Evolutionary conservation across 2,797 vertebrate genomes (phyloP).

Genomic region (Mormyrus hasselquistii): DNA sequence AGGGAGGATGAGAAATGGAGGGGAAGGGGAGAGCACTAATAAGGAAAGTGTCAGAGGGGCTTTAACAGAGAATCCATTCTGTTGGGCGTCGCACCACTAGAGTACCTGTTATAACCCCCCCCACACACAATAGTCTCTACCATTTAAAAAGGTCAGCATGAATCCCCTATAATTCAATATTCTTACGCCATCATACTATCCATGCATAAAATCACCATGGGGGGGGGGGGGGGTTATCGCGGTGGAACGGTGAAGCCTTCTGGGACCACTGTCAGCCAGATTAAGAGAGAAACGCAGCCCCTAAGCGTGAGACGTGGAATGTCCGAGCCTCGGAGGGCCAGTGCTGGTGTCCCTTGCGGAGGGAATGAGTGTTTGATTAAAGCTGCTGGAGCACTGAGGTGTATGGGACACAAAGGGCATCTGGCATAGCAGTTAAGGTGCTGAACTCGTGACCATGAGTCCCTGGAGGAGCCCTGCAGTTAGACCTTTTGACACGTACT

Average conservation of each 20-base stretch:
- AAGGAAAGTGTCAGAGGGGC: constrained; percentile 43
- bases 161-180: constrained; percentile 67
- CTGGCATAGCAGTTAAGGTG: neutral
- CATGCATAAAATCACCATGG: constrained; percentile 65
- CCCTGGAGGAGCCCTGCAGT: neutral
- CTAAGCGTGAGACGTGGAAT: neutral
- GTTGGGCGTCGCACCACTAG: constrained; percentile 51
- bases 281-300: neutral
- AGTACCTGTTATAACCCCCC: constrained; percentile 56
- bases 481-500: neutral
- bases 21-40: constrained; percentile 41
- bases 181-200: constrained; percentile 64
- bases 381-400: neutral
- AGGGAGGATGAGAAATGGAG: constrained; percentile 19
- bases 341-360: neutral
- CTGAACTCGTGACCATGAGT: neutral
- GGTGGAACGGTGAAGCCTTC: neutral
- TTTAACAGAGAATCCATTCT: constrained; percentile 52
- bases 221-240: constrained; percentile 49
- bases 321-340: neutral
- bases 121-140: constrained; percentile 59
- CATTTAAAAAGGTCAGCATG: constrained; percentile 72
- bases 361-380: neutral
- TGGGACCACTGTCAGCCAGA: no score
- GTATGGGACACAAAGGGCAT: neutral